Evolutionary conservation across 2,888 invertebrate genomes (phyloP).

Genomic region (Phengaris alcon): DNA sequence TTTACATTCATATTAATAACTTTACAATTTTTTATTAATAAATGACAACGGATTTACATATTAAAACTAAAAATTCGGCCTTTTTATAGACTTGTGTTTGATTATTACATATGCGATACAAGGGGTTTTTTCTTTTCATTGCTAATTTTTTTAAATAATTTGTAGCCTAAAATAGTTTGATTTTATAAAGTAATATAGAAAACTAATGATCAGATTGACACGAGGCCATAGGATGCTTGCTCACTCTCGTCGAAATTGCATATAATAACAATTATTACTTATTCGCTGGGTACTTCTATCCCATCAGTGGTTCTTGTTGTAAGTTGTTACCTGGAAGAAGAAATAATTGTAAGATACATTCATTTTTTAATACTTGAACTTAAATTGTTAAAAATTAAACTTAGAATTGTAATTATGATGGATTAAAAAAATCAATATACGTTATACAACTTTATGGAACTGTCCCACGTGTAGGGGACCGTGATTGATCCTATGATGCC

Average conservation of each 20-base stretch:
- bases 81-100: not conserved
- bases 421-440: too few relatives aligned
- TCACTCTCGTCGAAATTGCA: not conserved
- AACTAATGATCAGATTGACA: not conserved
- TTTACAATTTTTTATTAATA: not conserved
- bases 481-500: too few relatives aligned
- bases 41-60: not conserved
- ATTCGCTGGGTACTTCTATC: not conserved
- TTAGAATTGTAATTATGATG: too few relatives aligned
- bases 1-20: conserved; percentile 17
- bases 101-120: not conserved
- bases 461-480: too few relatives aligned
- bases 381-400: too few relatives aligned
- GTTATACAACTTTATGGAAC: too few relatives aligned
- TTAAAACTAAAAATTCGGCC: not conserved
- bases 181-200: not conserved
- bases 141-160: not conserved
- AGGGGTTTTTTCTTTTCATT: not conserved
- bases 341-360: not conserved
- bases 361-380: too few relatives aligned
- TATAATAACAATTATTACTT: not conserved
- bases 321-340: not conserved
- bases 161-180: not conserved
- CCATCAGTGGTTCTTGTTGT: not conserved
- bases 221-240: not conserved